Percentiles rank a stretch among this genome's conserved stretches.
Conservation (phyloP, 2,113 vertebrate species). For the Urocynchramus pylzowi region DNA sequence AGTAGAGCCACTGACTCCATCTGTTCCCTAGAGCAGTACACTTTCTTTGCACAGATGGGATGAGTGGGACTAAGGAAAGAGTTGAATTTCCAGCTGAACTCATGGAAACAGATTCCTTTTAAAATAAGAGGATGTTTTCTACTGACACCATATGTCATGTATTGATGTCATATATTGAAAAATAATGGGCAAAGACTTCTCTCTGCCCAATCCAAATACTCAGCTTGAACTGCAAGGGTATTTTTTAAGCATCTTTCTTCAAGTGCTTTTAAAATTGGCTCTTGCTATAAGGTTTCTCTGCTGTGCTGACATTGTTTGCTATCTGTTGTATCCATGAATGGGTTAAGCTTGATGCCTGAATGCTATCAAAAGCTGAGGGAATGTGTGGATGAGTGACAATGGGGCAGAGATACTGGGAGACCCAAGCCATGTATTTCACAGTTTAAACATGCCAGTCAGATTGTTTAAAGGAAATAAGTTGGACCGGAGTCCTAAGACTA, state of each 20-base stretch:
- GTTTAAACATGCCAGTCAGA: neutral
- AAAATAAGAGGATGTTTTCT: neutral
- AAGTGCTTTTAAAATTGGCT: neutral
- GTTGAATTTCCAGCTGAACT: neutral
- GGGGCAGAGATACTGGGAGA: neutral
- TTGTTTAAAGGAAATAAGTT: neutral
- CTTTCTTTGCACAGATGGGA: slow-evolving; percentile 10
- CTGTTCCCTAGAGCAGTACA: neutral
- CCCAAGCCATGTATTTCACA: neutral
- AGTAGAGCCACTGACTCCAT: neutral
- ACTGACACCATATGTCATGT: neutral
- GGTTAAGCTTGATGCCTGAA: neutral
- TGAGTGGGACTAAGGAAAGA: neutral
- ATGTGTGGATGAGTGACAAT: neutral
- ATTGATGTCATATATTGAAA: neutral
- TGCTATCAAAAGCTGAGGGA: neutral
- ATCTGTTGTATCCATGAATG: neutral
- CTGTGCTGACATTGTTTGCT: neutral
- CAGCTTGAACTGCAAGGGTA: neutral
- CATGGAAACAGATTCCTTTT: neutral
- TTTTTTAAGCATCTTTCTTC: neutral
- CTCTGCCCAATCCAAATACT: neutral
- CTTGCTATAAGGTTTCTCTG: neutral
- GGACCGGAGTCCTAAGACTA: neutral
- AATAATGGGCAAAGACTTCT: neutral